Conservation (phyloP, 2,113 vertebrate species). For the Cyprinodon brontotheroides region DNA sequence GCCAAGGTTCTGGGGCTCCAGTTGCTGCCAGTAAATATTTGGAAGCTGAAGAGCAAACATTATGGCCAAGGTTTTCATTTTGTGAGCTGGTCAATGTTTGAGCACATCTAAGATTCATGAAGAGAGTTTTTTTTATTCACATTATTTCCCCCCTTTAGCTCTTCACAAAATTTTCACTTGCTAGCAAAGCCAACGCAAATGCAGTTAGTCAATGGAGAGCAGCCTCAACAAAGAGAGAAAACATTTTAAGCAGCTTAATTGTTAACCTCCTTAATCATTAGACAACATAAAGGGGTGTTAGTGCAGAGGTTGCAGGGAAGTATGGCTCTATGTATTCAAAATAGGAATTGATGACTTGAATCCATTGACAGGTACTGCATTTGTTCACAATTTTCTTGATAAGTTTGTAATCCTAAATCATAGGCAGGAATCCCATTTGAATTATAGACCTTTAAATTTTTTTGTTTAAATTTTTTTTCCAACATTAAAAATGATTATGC, state of each 20-base stretch:
- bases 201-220: background rate
- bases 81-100: background rate
- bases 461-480: no score
- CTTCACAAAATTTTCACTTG: background rate
- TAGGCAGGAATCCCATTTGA: no score
- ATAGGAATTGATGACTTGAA: background rate
- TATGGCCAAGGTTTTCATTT: background rate
- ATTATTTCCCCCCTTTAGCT: background rate
- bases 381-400: no score
- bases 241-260: background rate
- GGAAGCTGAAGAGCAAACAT: background rate
- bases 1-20: background rate
- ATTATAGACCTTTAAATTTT: no score
- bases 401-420: no score
- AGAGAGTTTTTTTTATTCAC: background rate
- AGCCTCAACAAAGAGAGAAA: background rate
- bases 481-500: background rate
- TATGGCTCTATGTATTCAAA: background rate
- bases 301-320: background rate
- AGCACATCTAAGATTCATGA: background rate
- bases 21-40: constrained; percentile 1
- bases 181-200: background rate
- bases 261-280: background rate
- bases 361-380: no score
- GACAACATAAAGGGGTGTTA: background rate